Base-by-base conservation (phyloP, 2,888 invertebrate species). In the Xestoiulus laeticollis region DNA sequence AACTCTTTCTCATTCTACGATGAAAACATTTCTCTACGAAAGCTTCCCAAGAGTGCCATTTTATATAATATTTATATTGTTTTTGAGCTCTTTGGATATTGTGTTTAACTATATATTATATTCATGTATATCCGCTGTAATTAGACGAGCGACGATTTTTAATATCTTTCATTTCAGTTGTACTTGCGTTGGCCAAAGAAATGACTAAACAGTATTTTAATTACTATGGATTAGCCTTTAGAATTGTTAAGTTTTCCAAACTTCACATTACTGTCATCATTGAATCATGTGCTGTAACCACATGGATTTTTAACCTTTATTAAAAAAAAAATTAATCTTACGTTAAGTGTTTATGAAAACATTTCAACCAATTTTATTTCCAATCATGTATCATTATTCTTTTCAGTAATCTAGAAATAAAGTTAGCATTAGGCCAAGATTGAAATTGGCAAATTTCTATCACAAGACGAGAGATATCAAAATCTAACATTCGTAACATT, bases 141-240 rank as follows among this genome's bases (percentile, higher is more conserved):
- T 78, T 78, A 78, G 30, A 30, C 78, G 78, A 78, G 78, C 78
- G 78, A 78, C 78, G 30, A n/a, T 78, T 68, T 68, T 38, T 68
- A 68, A 78, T 78, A 26, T 78, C 78, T 78, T 78, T 30, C 78
- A 30, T 78, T 78, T 78, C 30, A 78, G 8, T 78, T 78, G 78
- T 78, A 78, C 78, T 78, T 78, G 78, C 78, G 78, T 78, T 78
- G 78, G 78, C 78, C 78, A 78, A 78, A 78, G 78, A 78, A 78
- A 32, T 30, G 78, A 78, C 78, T 78, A 30, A n/a, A 78, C 78
- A 78, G 78, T 78, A 78, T 78, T 78, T 78, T 78, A 30, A 78
- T 30, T 78, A 78, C 78, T 78, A 78, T 78, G 78, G 78, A 78
- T 78, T 78, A 78, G 78, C 78, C 78, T 26, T 78, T 78, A 78